These are phyloP conservation scores for Orchesella cincta DNA, from an alignment of 1,140 invertebrate species.

Conservation along the genomic window DNA sequence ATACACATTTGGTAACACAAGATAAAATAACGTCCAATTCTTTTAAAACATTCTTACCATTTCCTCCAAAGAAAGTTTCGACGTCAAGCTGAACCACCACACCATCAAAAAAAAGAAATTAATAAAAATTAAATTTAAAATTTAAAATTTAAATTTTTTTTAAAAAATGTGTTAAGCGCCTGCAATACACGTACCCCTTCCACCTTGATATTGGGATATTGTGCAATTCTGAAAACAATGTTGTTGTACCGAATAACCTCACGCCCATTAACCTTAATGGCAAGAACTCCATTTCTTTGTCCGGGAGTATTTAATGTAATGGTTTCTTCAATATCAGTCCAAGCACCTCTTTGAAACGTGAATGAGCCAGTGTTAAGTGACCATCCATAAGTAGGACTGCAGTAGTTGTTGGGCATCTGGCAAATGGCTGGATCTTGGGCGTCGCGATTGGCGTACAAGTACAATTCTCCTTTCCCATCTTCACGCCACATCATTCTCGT, in stretches of 20 bases:
- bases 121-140: background rate
- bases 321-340: conserved; percentile 38
- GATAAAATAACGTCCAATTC: too few species aligned
- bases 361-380: conserved; percentile 36
- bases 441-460: conserved; percentile 38
- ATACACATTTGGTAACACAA: too few species aligned
- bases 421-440: conserved; percentile 34
- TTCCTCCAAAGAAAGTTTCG: conserved; percentile 13
- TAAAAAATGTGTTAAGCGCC: background rate
- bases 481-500: conserved; percentile 41
- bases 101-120: background rate
- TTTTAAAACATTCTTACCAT: too few species aligned
- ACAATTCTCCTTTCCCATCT: conserved; percentile 40
- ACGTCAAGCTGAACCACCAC: background rate
- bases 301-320: conserved; percentile 37
- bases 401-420: conserved; percentile 36
- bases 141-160: background rate
- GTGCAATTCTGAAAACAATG: conserved; percentile 33
- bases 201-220: conserved; percentile 32
- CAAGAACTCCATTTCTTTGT: conserved; percentile 32
- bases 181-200: conserved; percentile 11
- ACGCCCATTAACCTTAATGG: conserved; percentile 34
- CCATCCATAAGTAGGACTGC: conserved; percentile 36
- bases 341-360: conserved; percentile 24
- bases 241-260: conserved; percentile 39